These are phyloP conservation scores for Caenorhabditis inopinata DNA, from an alignment of 1,140 invertebrate species.

Conservation along the genomic window DNA sequence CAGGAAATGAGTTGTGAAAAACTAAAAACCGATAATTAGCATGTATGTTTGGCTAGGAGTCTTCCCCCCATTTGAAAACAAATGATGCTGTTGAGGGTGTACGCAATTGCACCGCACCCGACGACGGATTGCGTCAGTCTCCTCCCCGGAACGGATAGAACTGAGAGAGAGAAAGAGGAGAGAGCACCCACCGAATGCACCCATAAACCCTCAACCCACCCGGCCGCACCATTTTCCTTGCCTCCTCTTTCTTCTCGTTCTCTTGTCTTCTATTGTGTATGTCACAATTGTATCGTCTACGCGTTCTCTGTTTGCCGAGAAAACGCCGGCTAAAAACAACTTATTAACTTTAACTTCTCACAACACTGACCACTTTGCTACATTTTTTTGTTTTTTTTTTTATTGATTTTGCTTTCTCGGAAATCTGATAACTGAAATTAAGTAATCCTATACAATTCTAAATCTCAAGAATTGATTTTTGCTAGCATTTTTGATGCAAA, in stretches of 20 bases:
- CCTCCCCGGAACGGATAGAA: too few species aligned
- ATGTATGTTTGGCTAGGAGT: slow-evolving; percentile 4
- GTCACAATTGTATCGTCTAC: background rate
- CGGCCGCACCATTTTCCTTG: too few species aligned
- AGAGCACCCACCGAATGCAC: background rate
- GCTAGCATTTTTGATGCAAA: too few species aligned
- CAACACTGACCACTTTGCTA: too few species aligned
- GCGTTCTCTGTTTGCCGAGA: background rate
- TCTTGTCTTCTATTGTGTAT: background rate
- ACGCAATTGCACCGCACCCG: background rate
- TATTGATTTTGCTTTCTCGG: background rate
- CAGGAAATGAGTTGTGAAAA: background rate
- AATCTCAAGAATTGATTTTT: too few species aligned
- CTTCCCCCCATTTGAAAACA: slow-evolving; percentile 27
- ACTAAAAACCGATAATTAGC: slow-evolving; percentile 7
- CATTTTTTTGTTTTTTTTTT: background rate
- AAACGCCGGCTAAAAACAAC: background rate
- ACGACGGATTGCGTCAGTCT: background rate
- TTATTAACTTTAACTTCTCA: background rate
- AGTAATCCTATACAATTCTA: too few species aligned
- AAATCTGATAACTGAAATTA: too few species aligned
- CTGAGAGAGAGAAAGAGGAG: too few species aligned
- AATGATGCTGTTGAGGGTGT: background rate
- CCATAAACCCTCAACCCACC: background rate
- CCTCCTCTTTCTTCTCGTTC: too few species aligned